Evolutionary conservation across 1,140 invertebrate genomes (phyloP), one percentile per base, ranked within the genome.

Genomic region (Adelges cooleyi): DNA sequence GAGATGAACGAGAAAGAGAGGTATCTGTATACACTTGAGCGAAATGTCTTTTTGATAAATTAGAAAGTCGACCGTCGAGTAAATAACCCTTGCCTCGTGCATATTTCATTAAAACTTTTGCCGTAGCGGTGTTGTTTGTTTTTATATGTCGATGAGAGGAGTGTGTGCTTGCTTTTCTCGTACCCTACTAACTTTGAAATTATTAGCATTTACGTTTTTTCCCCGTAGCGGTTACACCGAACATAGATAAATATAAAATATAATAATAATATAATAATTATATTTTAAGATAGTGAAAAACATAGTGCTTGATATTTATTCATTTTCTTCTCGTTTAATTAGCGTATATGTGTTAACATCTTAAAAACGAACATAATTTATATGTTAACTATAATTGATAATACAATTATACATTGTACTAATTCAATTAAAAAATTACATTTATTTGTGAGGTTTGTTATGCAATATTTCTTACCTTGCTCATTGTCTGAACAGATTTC

Each of bases 11-110:
- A 44, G 23, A 36, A 29, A 44, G 40, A 25, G 54, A 59, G 54
- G 38, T 59, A 59, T 59, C 54, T 27, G 54, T 59, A 59, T 62
- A 62, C 56, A 62, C 56, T 62, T 62, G 56, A 62, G 42, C 56
- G 56, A 62, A 62, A 62, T 62, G 56, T 62, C 56, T 62, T 62
- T 62, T 62, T 62, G 56, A 62, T 62, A 62, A 62, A 62, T 62
- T 62, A 62, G 56, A 62, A 62, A 62, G 56, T 62, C 56, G 56
- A 62, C 56, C 56, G 56, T 62, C 56, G 56, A 62, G 56, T 62
- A 62, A 62, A 62, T 62, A 62, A 62, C 56, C 56, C 56, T 62
- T 62, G 56, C 56, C 42, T 46, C 56, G 56, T 48, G 56, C 56
- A 62, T 62, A 62, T 62, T 62, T 62, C 56, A 62, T 62, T 62